Percentiles rank a stretch among this genome's conserved stretches.
phyloP scores from a whole-genome alignment of 2,797 vertebrate genomes.

The Darevskia mixta region DNA sequence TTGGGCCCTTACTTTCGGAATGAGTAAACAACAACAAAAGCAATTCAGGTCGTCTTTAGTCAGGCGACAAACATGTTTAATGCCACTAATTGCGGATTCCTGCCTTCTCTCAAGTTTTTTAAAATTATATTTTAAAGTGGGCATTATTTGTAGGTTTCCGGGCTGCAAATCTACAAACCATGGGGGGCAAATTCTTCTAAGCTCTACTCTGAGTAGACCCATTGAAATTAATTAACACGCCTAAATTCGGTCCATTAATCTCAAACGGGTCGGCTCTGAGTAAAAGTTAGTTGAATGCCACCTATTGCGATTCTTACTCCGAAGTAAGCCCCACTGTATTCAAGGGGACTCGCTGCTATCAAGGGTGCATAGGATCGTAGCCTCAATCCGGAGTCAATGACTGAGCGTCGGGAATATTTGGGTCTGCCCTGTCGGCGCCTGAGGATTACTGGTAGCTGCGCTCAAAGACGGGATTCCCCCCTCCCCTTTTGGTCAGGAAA shows the following conservation, averaged over 20 bases:
- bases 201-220: too few relatives aligned
- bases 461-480: neutral
- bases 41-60: neutral
- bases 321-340: neutral
- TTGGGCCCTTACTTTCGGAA: neutral
- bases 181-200: too few relatives aligned
- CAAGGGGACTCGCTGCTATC: neutral
- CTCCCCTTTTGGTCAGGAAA: neutral
- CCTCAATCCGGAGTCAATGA: too few relatives aligned
- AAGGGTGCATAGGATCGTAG: neutral
- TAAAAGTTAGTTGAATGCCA: too few relatives aligned
- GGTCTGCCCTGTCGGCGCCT: neutral
- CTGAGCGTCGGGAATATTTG: neutral
- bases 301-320: neutral
- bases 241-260: too few relatives aligned
- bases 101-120: too few relatives aligned
- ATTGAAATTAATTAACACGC: too few relatives aligned
- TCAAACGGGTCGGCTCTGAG: too few relatives aligned
- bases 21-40: neutral
- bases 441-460: neutral
- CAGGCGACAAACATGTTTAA: neutral
- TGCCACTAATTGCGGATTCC: neutral
- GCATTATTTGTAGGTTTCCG: neutral
- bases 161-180: neutral
- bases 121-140: neutral